Conservation (phyloP, 2,113 vertebrate species). For the Heptranchias perlo region DNA sequence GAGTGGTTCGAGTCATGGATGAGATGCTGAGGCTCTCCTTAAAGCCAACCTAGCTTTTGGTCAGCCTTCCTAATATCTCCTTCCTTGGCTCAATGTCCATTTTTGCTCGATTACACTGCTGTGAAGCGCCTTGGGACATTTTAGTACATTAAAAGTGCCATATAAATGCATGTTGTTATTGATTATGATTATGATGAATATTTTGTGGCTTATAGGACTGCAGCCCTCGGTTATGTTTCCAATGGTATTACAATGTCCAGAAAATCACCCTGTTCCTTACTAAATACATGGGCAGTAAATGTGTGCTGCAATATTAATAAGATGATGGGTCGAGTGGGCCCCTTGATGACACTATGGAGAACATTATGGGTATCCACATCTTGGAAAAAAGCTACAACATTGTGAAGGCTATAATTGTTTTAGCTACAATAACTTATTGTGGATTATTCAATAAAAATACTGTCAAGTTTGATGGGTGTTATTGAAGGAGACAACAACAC, state of each 20-base stretch:
- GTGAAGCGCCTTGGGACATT: background rate
- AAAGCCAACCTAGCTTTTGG: background rate
- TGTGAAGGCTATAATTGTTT: background rate
- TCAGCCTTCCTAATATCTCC: background rate
- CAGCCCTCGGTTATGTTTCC: background rate
- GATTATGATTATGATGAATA: background rate
- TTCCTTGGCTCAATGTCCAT: background rate
- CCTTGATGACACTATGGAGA: background rate
- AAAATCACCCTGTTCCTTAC: background rate
- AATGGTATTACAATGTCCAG: background rate
- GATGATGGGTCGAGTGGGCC: background rate
- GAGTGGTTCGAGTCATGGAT: background rate
- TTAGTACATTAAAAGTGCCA: background rate
- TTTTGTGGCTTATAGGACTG: background rate
- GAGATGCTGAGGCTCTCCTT: background rate
- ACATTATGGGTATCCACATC: background rate
- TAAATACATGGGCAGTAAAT: background rate
- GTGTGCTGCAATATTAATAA: background rate
- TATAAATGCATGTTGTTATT: background rate
- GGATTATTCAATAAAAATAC: conserved; percentile 30
- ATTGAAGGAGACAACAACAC: background rate
- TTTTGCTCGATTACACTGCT: background rate
- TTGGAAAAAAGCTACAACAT: background rate
- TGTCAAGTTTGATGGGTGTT: background rate
- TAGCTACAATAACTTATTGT: background rate